These are phyloP conservation scores for Macrostomum lignano DNA, from an alignment of 1,140 invertebrate species.

Conservation along the genomic window DNA sequence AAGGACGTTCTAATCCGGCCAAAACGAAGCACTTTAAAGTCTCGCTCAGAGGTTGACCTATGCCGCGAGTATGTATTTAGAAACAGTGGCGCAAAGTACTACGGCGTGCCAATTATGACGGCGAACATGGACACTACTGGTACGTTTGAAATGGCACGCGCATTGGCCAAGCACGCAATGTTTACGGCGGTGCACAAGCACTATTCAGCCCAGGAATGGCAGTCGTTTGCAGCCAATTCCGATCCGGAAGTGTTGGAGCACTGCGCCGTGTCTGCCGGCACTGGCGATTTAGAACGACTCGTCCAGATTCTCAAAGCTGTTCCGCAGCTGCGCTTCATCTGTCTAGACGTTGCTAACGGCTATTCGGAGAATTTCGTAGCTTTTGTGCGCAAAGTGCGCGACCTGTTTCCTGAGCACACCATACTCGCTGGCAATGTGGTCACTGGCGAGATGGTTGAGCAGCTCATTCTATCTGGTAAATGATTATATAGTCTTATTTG, in stretches of 20 bases:
- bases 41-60: constrained; percentile 61
- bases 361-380: constrained; percentile 78
- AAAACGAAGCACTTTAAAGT: constrained; percentile 60
- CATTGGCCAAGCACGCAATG: constrained; percentile 40
- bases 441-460: constrained; percentile 83
- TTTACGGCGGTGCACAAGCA: constrained; percentile 77
- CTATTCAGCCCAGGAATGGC: constrained; percentile 54
- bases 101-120: constrained; percentile 65
- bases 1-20: constrained; percentile 68
- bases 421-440: constrained; percentile 86
- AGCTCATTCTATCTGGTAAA: too few species aligned
- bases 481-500: too few species aligned
- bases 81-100: constrained; percentile 55
- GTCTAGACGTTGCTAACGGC: constrained; percentile 81
- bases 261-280: constrained; percentile 40
- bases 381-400: constrained; percentile 49
- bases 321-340: constrained; percentile 45
- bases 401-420: constrained; percentile 48
- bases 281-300: constrained; percentile 55
- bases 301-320: constrained; percentile 37
- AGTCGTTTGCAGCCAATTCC: constrained; percentile 45
- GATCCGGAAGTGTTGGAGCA: constrained; percentile 30
- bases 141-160: constrained; percentile 69
- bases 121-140: constrained; percentile 89
- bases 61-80: constrained; percentile 51